Conservation (phyloP, 1,140 invertebrate species). For the Pseudobourletiella spinata region DNA sequence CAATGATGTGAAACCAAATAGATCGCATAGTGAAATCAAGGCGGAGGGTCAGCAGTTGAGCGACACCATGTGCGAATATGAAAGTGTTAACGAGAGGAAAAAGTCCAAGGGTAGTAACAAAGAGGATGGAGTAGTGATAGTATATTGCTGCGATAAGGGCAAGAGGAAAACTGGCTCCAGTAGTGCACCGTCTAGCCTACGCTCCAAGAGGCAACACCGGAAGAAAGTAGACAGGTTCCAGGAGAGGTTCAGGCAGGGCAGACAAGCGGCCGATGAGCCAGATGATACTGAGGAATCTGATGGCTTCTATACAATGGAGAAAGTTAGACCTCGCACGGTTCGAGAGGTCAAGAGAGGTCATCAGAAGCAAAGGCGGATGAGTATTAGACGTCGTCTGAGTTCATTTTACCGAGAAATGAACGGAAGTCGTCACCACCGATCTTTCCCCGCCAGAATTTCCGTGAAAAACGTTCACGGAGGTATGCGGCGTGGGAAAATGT, state of each 20-base stretch:
- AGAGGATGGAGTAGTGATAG: constrained; percentile 28
- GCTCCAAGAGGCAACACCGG: background rate
- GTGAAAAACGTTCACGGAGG: background rate
- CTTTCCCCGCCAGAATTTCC: constrained; percentile 1
- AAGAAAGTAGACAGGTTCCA: background rate
- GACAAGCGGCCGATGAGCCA: background rate
- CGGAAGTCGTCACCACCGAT: background rate
- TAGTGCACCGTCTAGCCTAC: constrained; percentile 21
- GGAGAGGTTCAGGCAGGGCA: background rate
- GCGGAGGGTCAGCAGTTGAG: background rate
- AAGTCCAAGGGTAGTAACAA: background rate
- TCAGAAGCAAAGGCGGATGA: background rate
- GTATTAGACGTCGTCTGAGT: constrained; percentile 2
- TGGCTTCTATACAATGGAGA: constrained; percentile 1
- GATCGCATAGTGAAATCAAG: background rate
- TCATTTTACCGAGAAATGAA: constrained; percentile 14
- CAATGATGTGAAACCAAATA: constrained; percentile 4
- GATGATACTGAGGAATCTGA: constrained; percentile 26
- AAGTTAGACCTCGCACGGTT: constrained; percentile 19
- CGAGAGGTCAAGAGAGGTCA: constrained; percentile 23
- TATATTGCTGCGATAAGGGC: constrained; percentile 29
- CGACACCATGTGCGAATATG: constrained; percentile 9
- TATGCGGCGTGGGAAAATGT: background rate
- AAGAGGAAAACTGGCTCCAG: constrained; percentile 5
- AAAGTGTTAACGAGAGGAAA: constrained; percentile 1